Evolutionary conservation across 2,113 vertebrate species (phyloP).

Genomic region (Peromyscus leucopus): DNA sequence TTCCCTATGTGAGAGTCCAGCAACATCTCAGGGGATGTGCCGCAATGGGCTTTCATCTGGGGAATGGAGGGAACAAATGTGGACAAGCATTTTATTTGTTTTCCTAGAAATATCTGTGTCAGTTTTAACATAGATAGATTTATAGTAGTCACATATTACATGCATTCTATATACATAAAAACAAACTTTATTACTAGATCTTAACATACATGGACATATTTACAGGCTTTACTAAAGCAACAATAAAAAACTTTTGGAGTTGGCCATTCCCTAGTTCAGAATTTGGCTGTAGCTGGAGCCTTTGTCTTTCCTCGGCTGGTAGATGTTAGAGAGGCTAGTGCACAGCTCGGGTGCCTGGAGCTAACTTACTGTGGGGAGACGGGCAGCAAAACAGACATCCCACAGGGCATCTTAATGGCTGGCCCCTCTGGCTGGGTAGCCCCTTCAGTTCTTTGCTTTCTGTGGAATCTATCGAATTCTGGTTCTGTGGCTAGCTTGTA

Average conservation of each 20-base stretch:
- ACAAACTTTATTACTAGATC: background rate
- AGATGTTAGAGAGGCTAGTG: background rate
- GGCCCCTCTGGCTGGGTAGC: background rate
- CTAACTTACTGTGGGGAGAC: background rate
- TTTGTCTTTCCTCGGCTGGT: background rate
- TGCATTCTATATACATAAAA: background rate
- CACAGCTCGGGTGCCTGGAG: background rate
- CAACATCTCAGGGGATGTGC: background rate
- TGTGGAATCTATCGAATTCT: background rate
- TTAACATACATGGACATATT: background rate
- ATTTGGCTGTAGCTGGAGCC: background rate
- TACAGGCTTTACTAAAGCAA: background rate
- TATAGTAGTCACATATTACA: background rate
- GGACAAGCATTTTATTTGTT: background rate
- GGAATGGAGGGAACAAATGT: background rate
- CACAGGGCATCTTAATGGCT: background rate
- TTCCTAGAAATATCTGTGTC: background rate
- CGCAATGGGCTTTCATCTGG: background rate
- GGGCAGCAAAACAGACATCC: background rate
- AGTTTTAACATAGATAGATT: background rate
- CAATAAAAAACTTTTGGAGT: background rate
- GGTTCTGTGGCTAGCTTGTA: background rate
- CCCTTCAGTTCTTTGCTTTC: background rate
- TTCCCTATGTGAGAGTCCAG: background rate
- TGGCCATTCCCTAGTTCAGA: background rate